These are phyloP conservation scores for Micoletzkya japonica DNA, from an alignment of 2,888 invertebrate species.

Conservation along the genomic window DNA sequence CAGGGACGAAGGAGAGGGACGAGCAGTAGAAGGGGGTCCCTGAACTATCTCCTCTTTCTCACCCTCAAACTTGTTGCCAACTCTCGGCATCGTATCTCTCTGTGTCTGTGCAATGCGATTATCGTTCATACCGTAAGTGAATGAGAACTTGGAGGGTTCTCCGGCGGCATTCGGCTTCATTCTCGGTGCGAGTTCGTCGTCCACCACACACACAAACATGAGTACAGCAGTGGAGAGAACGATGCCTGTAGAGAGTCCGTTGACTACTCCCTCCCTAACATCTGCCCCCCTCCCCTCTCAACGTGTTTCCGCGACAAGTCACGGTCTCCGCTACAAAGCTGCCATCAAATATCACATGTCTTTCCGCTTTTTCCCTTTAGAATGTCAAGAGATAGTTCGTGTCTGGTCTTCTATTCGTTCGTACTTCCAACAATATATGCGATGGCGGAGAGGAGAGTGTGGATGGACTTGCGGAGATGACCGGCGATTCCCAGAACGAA, in stretches of 20 bases:
- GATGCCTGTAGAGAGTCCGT: constrained; percentile 38
- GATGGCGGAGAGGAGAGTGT: constrained; percentile 56
- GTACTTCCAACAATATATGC: constrained; percentile 59
- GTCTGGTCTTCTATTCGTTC: constrained; percentile 12
- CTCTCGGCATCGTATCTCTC: background rate
- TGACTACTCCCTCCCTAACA: background rate
- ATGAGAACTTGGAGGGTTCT: constrained; percentile 58
- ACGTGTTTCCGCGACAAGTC: too few species aligned
- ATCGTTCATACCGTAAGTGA: constrained; percentile 47
- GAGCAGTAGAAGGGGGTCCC: constrained; percentile 58
- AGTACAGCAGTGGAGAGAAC: constrained; percentile 54
- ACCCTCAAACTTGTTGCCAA: background rate
- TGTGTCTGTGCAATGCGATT: background rate
- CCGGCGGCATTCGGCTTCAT: constrained; percentile 61
- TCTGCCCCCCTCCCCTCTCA: constrained; percentile 1
- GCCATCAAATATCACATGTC: too few species aligned
- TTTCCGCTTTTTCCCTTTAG: too few species aligned
- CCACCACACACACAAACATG: constrained; percentile 63
- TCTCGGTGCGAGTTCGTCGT: constrained; percentile 61
- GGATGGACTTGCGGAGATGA: constrained; percentile 44
- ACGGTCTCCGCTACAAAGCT: too few species aligned
- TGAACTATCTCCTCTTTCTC: constrained; percentile 28
- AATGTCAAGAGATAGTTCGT: too few species aligned
- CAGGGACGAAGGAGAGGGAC: constrained; percentile 57
- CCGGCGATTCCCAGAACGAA: constrained; percentile 54